Evolutionary conservation across 2,113 vertebrate species (phyloP).

Genomic region (Daphoenositta chrysoptera): DNA sequence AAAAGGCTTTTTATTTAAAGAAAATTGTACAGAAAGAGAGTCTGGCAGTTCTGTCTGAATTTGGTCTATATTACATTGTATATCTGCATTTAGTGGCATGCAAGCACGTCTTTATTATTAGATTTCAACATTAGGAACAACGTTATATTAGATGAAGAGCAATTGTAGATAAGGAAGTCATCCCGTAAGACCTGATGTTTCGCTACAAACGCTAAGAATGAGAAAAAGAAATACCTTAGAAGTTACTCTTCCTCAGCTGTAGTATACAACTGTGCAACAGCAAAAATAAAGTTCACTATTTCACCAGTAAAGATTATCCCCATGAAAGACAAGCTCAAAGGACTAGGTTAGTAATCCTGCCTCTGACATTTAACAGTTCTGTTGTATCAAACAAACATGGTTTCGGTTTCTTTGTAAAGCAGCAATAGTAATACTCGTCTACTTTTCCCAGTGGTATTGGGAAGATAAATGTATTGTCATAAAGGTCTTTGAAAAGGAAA

Average conservation of each 20-base stretch:
- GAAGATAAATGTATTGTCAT: slow-evolving; percentile 1
- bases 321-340: background rate
- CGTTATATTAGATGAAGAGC: background rate
- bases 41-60: background rate
- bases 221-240: background rate
- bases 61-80: background rate
- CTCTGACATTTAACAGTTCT: background rate
- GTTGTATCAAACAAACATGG: background rate
- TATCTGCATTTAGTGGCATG: background rate
- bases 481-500: slow-evolving; percentile 14
- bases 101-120: background rate
- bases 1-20: background rate
- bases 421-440: background rate
- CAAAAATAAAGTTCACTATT: background rate
- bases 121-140: background rate
- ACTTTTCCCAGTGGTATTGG: background rate
- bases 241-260: background rate
- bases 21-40: background rate
- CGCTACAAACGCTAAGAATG: background rate
- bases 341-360: background rate
- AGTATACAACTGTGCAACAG: background rate
- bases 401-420: background rate
- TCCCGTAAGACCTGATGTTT: background rate
- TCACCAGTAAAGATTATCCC: background rate
- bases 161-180: background rate